Evolutionary conservation across 2,113 vertebrate species (phyloP).

Genomic region (Anseranas semipalmata): DNA sequence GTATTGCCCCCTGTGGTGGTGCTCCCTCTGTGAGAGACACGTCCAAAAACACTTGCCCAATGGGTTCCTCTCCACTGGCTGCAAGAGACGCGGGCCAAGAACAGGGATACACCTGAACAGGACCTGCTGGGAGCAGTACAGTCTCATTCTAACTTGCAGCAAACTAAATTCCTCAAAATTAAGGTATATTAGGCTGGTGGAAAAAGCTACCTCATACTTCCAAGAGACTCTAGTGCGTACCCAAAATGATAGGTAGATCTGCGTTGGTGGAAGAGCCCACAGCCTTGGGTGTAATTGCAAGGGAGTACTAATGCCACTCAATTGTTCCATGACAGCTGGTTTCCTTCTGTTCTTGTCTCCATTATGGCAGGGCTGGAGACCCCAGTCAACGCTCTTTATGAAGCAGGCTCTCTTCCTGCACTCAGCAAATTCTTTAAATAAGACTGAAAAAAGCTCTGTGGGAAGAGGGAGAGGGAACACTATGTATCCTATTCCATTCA

Average conservation of each 20-base stretch:
- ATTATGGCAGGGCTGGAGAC: neutral
- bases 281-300: neutral
- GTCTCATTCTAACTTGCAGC: neutral
- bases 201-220: neutral
- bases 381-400: neutral
- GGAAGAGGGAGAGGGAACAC: neutral
- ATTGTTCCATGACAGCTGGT: neutral
- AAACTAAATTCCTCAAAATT: neutral
- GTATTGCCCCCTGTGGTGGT: neutral
- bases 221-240: neutral
- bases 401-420: neutral
- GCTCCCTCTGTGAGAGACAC: neutral
- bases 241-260: neutral
- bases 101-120: neutral
- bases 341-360: neutral
- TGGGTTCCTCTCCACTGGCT: neutral
- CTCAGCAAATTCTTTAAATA: neutral
- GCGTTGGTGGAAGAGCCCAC: neutral
- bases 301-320: neutral
- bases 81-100: rapidly evolving
- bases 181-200: neutral
- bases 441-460: neutral
- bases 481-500: neutral
- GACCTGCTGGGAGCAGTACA: neutral
- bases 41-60: rapidly evolving